Evolutionary conservation across 2,797 vertebrate species (phyloP).

Genomic region (Neoniphon sammara): DNA sequence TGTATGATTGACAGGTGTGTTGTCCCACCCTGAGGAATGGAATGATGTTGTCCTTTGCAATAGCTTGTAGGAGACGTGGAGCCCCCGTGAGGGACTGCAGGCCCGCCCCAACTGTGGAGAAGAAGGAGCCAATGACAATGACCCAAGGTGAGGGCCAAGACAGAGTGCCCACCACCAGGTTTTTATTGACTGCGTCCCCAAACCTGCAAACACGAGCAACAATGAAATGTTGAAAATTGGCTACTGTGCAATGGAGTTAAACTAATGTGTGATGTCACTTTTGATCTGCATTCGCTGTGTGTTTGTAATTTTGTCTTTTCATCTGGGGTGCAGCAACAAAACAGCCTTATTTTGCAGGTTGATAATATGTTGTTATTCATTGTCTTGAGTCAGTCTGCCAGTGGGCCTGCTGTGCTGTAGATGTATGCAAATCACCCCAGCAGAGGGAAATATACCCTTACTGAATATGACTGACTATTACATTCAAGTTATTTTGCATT

Average conservation of each 20-base stretch:
- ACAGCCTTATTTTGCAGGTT: too few relatives aligned
- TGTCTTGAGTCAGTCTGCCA: too few relatives aligned
- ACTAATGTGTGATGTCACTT: too few relatives aligned
- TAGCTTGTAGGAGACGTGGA: constrained; percentile 94
- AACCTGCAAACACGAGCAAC: constrained; percentile 81
- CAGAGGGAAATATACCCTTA: too few relatives aligned
- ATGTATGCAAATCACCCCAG: too few relatives aligned
- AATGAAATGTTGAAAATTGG: neutral
- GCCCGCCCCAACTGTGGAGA: constrained; percentile 96
- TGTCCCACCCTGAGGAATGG: constrained; percentile 92
- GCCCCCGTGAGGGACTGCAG: constrained; percentile 96
- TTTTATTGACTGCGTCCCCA: constrained; percentile 91
- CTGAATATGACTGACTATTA: too few relatives aligned
- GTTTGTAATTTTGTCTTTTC: too few relatives aligned
- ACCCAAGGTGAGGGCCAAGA: constrained; percentile 99
- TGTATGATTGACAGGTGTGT: neutral
- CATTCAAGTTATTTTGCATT: too few relatives aligned
- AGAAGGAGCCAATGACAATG: constrained; percentile 98
- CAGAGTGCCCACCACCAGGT: constrained; percentile 94
- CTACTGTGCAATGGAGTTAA: neutral
- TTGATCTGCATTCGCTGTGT: too few relatives aligned
- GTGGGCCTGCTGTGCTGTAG: too few relatives aligned
- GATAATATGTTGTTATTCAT: too few relatives aligned
- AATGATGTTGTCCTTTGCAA: constrained; percentile 98
- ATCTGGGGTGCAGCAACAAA: too few relatives aligned